Evolutionary conservation across 2,888 invertebrate species (phyloP).

Genomic region (Aporophyla nigra): DNA sequence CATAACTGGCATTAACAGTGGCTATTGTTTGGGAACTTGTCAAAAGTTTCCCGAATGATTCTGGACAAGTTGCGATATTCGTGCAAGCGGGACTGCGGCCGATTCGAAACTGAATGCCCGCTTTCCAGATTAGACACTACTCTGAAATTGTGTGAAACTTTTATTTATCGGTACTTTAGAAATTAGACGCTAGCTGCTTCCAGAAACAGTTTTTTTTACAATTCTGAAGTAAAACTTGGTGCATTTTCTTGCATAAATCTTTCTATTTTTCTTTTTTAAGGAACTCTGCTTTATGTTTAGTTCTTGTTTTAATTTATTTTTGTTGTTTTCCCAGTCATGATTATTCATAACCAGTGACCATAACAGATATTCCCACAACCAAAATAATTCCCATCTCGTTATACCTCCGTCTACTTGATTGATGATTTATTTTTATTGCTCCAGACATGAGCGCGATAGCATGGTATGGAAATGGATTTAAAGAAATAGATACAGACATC

Average conservation of each 20-base stretch:
- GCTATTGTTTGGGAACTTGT: conserved; percentile 77
- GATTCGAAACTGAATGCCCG: conserved; percentile 48
- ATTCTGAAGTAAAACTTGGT: background rate
- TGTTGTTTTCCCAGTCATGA: background rate
- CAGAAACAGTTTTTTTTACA: conserved; percentile 2
- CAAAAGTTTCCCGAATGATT: conserved; percentile 79
- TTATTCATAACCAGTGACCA: conserved; percentile 33
- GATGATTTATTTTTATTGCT: conserved; percentile 76
- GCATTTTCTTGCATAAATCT: conserved; percentile 4
- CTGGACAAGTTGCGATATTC: conserved; percentile 70
- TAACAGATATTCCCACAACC: conserved; percentile 48
- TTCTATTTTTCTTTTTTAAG: background rate
- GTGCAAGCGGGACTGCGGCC: conserved; percentile 46
- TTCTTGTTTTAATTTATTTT: background rate
- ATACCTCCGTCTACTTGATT: conserved; percentile 68
- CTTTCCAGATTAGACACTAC: conserved; percentile 50
- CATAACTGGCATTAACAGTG: conserved; percentile 78
- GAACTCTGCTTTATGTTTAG: background rate
- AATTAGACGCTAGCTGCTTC: conserved; percentile 19
- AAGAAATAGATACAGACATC: conserved; percentile 69
- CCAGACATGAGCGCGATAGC: conserved; percentile 65
- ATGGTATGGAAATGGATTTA: conserved; percentile 63
- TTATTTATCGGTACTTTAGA: conserved; percentile 23
- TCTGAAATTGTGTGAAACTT: conserved; percentile 29
- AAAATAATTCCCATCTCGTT: conserved; percentile 57